Evolutionary conservation across 2,113 vertebrate genomes (phyloP).

Genomic region (Lophura nycthemera): DNA sequence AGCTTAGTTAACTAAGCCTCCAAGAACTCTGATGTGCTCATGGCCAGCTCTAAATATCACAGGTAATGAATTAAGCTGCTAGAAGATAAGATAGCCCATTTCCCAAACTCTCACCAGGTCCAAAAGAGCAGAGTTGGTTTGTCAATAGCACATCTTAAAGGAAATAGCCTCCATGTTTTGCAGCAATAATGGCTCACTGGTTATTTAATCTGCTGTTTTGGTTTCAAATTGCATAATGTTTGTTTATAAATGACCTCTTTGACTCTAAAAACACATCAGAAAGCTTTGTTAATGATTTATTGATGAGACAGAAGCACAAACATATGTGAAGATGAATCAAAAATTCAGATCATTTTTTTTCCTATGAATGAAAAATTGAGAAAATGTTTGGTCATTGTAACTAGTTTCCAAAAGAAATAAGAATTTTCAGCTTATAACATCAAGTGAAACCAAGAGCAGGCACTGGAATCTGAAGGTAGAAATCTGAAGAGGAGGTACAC

Average conservation of each 20-base stretch:
- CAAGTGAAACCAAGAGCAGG: background rate
- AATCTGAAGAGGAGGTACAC: background rate
- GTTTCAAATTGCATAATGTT: background rate
- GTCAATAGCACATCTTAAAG: background rate
- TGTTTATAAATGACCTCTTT: background rate
- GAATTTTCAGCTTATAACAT: background rate
- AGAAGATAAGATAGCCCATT: background rate
- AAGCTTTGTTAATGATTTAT: background rate
- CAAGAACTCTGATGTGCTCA: background rate
- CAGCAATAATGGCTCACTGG: background rate
- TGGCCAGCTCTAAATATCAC: background rate
- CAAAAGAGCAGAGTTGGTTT: background rate
- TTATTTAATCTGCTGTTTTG: background rate
- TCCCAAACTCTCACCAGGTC: accelerated
- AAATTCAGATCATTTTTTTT: background rate
- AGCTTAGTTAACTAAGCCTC: background rate
- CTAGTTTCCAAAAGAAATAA: background rate
- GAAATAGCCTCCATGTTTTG: background rate
- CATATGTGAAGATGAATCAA: background rate
- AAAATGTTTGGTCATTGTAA: background rate
- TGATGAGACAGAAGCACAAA: background rate
- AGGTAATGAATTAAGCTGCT: background rate
- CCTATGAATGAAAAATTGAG: background rate
- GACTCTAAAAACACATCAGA: background rate
- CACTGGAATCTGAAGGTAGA: accelerated